Percentiles rank a stretch among this genome's conserved stretches.
Conservation (phyloP, 2,797 vertebrate genomes). For the Echeneis naucrates region DNA sequence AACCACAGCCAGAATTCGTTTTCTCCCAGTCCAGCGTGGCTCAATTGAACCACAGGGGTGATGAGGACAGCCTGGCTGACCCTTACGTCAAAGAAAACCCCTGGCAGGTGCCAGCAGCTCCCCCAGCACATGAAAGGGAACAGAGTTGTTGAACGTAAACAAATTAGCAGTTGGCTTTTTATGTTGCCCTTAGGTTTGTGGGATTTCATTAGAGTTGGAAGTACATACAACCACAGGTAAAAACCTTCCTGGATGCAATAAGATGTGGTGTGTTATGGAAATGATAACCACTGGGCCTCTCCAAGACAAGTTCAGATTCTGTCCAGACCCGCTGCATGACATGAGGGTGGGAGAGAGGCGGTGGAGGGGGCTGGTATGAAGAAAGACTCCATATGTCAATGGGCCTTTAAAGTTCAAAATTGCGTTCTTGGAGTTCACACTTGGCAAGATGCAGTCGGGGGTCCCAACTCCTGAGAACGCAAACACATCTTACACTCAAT, state of each 20-base stretch:
- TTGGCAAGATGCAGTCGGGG: background rate
- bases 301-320: conserved; percentile 35
- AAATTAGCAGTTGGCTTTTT: conserved; percentile 72
- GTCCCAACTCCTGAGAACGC: background rate
- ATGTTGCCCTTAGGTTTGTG: conserved; percentile 49
- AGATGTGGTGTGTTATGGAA: conserved; percentile 55
- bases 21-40: conserved; percentile 25
- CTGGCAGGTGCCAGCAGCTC: conserved; percentile 68
- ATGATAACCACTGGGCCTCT: conserved; percentile 48
- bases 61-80: conserved; percentile 63
- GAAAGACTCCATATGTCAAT: background rate
- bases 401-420: background rate
- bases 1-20: conserved; percentile 54
- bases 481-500: background rate
- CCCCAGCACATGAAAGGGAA: conserved; percentile 54
- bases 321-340: conserved; percentile 31
- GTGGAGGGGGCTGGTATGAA: background rate
- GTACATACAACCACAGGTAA: conserved; percentile 58
- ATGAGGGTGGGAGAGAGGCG: background rate
- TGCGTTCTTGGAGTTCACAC: background rate
- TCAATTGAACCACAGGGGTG: conserved; percentile 51
- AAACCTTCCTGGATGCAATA: conserved; percentile 50
- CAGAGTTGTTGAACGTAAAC: conserved; percentile 73
- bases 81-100: conserved; percentile 55
- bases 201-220: conserved; percentile 56